Base-by-base conservation (phyloP, 1,140 invertebrate genomes). In the Zaprionus capensis region DNA sequence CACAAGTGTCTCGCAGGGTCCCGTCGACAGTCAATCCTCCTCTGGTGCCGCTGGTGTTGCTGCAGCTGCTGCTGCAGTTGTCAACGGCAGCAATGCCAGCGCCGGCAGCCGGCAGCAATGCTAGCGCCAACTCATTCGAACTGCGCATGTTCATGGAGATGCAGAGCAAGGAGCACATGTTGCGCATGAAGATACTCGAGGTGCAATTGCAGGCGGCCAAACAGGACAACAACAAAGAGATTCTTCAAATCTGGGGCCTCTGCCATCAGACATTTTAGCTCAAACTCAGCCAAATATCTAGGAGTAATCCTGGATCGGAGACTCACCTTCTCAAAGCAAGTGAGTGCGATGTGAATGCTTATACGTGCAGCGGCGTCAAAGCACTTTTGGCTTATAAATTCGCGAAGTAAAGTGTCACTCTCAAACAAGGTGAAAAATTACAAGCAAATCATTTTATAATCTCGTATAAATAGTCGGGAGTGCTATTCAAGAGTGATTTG, bases 151-250 rank as follows among this genome's bases (percentile, higher is more conserved):
- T 92, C 55, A 92, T 92, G 92, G 92, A 92, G 22, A 92, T 92
- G 92, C 92, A 93, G 77, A 87, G 78, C 73, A 92, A 92, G 78
- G 92, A 93, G 81, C 92, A 93, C 61, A 81, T 91, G 77, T 81
- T 93, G 84, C 91, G 92, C 67, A 93, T 93, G 92, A 86, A 91
- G 41, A 93, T 93, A 58, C 79, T 93, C 34, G 92, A 93, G 71
- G 91, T 92, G 49, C 92, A 93, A 75, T 66, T 92, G 76, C 91
- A 93, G 80, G 86, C 91, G 58, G 92, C 92, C 66, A 93, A 93
- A 80, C 88, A 92, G n/a, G n/a, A n/a, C n/a, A n/a, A n/a, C n/a
- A n/a, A n/a, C n/a, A n/a, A n/a, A n/a, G n/a, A n/a, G n/a, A n/a
- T n/a, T n/a, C n/a, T n/a, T n/a, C n/a, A n/a, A n/a, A n/a, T n/a